Evolutionary conservation across 2,113 vertebrate species (phyloP), one percentile per base, ranked within the genome.

Genomic region (Lamprologus ornatipinnis): DNA sequence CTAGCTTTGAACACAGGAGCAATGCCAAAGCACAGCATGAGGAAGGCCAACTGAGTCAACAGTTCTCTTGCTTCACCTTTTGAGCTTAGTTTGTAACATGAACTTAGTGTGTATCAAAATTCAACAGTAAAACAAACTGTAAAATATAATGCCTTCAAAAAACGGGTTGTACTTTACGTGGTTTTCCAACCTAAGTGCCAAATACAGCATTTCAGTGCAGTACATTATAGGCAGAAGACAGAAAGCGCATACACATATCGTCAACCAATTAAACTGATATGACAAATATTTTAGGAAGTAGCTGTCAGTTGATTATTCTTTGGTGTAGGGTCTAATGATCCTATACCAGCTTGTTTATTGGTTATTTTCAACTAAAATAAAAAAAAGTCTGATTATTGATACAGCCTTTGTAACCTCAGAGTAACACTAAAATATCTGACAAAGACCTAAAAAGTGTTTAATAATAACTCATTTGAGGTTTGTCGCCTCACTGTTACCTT

Each of bases 11-110:
- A 85, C 37, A 70, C 82, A 87, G 84, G 79, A 93, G 78, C 84
- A 60, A 89, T 85, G 91, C 93, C 93, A 93, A 94, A 65, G 73
- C 93, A 82, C 91, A 92, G 93, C 91, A 81, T 88, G 93, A 81
- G 55, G 54, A 85, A 89, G 81, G 85, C 87, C 90, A 87, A 91
- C 90, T 93, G 88, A 90, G 85, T 91, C 85, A 92, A 95, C 87
- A 92, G 7, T 78, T 63, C 85, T 80, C 73, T 87, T 83, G 81
- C 81, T 90, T 85, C 87, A 91, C 87, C 58, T 80, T 60, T 51
- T 60, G n/a, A 81, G 68, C 53, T 70, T 37, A 54, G 63, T 80
- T 53, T 53, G 45, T 83, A 28, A 40, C 63, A 31, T 6, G 3
- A 79, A 15, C 2, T 2, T 42, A 83, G 26, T 33, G 37, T 12